These are phyloP conservation scores for Pogonomyrmex barbatus DNA, from an alignment of 1,140 invertebrate species.

Conservation along the genomic window DNA sequence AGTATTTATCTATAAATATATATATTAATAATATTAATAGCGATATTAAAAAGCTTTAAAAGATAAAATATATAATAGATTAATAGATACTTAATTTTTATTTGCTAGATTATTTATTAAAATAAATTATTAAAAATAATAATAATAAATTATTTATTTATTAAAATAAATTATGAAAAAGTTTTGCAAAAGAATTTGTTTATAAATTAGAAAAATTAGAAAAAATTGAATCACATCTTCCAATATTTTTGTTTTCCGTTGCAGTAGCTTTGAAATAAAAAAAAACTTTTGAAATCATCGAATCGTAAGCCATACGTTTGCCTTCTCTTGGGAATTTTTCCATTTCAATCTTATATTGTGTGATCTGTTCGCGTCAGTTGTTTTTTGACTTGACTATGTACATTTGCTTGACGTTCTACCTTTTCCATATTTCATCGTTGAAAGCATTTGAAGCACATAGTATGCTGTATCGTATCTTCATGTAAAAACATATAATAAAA, in stretches of 20 bases:
- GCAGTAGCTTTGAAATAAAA: not conserved
- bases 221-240: not conserved
- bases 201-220: not conserved
- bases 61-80: not conserved
- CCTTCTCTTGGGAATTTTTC: not conserved
- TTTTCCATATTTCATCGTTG: constrained; percentile 24
- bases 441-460: constrained; percentile 37
- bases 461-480: not conserved
- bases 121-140: not conserved
- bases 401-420: constrained; percentile 34
- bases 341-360: constrained; percentile 22
- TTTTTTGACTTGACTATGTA: constrained; percentile 24
- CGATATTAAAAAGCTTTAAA: not conserved
- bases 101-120: not conserved
- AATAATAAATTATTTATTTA: not conserved
- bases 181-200: not conserved
- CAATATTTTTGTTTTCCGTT: not conserved
- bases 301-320: not conserved
- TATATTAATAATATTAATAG: not conserved
- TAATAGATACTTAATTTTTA: not conserved
- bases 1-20: not conserved
- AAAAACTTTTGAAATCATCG: not conserved
- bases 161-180: not conserved
- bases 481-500: constrained; percentile 17
- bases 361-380: constrained; percentile 16